These are phyloP conservation scores for Lepidotrigona ventralis DNA, from an alignment of 1,140 invertebrate genomes.

Conservation along the genomic window DNA sequence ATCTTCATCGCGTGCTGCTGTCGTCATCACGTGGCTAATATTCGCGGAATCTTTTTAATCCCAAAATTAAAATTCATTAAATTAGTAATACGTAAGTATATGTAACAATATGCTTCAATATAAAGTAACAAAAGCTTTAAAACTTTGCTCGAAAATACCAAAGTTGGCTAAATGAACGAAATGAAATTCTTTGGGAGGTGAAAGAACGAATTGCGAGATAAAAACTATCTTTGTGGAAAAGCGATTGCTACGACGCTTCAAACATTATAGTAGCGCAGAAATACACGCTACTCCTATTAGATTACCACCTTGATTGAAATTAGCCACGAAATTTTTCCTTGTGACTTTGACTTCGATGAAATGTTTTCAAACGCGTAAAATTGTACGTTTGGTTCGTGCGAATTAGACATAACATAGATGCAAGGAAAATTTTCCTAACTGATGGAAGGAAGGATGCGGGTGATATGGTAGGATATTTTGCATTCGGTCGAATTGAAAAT, in stretches of 20 bases:
- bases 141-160: neutral
- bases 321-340: neutral
- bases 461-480: neutral
- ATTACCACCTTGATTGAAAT: neutral
- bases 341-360: neutral
- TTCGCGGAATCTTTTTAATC: neutral
- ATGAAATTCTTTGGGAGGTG: constrained; percentile 16
- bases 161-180: neutral
- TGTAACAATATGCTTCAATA: neutral
- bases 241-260: neutral
- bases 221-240: neutral
- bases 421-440: neutral
- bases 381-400: neutral
- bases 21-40: neutral
- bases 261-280: neutral
- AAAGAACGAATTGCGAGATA: neutral
- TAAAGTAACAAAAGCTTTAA: neutral
- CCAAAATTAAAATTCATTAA: neutral
- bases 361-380: neutral
- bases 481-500: neutral
- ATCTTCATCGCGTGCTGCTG: too few relatives aligned
- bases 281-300: too few relatives aligned
- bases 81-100: neutral
- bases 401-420: neutral
- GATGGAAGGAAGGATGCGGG: neutral